Evolutionary conservation across 2,888 invertebrate species (phyloP).

Genomic region (Romanomermis culicivorax): DNA sequence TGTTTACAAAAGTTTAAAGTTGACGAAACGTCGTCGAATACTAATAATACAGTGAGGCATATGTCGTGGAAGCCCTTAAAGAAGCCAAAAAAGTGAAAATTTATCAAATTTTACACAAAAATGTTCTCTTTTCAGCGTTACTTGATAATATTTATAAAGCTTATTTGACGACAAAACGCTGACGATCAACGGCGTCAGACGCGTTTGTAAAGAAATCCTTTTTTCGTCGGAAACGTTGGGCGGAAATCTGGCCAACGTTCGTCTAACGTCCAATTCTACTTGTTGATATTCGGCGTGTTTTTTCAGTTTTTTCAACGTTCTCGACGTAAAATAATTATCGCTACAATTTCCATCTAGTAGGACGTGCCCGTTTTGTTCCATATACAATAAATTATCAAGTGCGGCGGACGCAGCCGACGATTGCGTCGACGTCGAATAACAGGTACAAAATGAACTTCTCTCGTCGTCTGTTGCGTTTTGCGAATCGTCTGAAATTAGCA

Average conservation of each 20-base stretch:
- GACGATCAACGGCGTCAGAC: slow-evolving; percentile 24
- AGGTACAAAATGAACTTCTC: no score
- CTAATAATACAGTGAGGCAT: slow-evolving; percentile 22
- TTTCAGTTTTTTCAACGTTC: background rate
- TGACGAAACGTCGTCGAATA: slow-evolving; percentile 13
- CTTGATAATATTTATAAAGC: slow-evolving; percentile 26
- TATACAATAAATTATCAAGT: background rate
- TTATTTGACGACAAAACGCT: slow-evolving; percentile 19
- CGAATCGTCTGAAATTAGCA: no score
- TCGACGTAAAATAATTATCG: background rate
- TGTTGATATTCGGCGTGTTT: slow-evolving; percentile 21
- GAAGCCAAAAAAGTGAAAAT: no score
- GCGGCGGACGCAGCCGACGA: background rate
- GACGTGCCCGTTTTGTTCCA: background rate
- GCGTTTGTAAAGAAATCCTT: slow-evolving; percentile 13
- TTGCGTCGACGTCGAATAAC: no score
- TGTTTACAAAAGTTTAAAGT: background rate
- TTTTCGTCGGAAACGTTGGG: slow-evolving; percentile 20
- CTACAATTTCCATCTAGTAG: background rate
- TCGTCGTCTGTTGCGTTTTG: no score
- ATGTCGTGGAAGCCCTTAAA: slow-evolving; percentile 26
- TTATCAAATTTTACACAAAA: background rate
- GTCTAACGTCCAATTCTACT: slow-evolving; percentile 25
- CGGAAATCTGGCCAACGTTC: slow-evolving; percentile 19
- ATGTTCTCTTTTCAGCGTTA: background rate